These are phyloP conservation scores for Desoria tigrina DNA, from an alignment of 2,888 invertebrate species.

Conservation along the genomic window DNA sequence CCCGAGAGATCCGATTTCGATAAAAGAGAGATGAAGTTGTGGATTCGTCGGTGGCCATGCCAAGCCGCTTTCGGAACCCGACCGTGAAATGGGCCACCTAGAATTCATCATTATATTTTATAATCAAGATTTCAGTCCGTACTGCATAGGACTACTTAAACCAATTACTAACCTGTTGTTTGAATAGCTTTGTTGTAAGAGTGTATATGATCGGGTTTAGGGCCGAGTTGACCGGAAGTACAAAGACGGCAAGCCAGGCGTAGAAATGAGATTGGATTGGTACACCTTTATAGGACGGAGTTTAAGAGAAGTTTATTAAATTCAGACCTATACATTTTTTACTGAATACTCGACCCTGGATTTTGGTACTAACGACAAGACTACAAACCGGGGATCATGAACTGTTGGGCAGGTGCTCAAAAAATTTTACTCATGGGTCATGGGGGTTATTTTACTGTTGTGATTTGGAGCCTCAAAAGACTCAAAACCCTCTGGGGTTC, in stretches of 20 bases:
- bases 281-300: conserved; percentile 59
- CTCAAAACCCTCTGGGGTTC: too few species aligned
- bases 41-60: conserved; percentile 45
- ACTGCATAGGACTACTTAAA: background rate
- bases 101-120: background rate
- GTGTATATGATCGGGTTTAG: conserved; percentile 67
- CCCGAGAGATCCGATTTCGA: conserved; percentile 43
- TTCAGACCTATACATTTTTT: background rate
- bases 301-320: background rate
- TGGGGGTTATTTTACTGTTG: too few species aligned
- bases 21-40: conserved; percentile 47
- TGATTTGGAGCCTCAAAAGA: too few species aligned
- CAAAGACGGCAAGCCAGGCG: conserved; percentile 65
- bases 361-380: too few species aligned
- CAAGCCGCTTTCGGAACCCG: conserved; percentile 44
- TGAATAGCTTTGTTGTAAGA: conserved; percentile 64
- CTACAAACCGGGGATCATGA: too few species aligned
- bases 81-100: conserved; percentile 48
- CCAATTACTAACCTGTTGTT: conserved; percentile 60
- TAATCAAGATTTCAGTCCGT: conserved; percentile 7
- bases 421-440: too few species aligned
- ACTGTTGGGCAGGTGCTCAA: too few species aligned
- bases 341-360: too few species aligned
- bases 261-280: conserved; percentile 62
- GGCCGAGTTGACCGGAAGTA: conserved; percentile 66